Conservation (phyloP, 2,797 vertebrate species). For the Aratinga solstitialis region DNA sequence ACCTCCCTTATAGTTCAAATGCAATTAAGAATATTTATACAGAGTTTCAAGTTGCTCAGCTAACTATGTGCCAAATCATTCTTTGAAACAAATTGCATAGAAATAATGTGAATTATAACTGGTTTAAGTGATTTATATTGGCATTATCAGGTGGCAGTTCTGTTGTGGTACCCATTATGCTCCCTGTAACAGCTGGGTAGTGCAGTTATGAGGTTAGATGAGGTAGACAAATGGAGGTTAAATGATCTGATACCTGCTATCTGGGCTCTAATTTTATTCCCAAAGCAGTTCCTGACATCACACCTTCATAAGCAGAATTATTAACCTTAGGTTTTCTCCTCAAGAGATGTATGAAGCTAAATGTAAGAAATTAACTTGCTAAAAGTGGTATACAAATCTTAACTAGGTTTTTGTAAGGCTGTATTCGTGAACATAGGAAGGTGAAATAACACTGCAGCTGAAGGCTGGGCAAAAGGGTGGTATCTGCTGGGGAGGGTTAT, state of each 20-base stretch:
- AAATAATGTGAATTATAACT: neutral
- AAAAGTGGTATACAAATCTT: fast-evolving
- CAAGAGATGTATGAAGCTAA: neutral
- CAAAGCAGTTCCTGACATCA: neutral
- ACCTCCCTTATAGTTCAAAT: neutral
- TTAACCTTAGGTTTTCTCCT: neutral
- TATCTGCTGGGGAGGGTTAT: neutral
- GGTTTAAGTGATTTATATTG: neutral
- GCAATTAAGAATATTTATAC: neutral
- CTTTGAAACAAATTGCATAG: neutral
- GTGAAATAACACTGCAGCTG: fast-evolving
- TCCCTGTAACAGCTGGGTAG: fast-evolving
- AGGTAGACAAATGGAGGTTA: neutral
- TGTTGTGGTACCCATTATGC: fast-evolving
- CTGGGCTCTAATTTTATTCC: neutral
- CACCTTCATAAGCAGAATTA: neutral
- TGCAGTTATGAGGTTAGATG: neutral
- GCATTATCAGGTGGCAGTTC: neutral
- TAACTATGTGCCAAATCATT: fast-evolving
- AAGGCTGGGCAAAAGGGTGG: fast-evolving
- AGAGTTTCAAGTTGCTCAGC: neutral
- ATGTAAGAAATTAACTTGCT: fast-evolving
- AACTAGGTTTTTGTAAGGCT: neutral
- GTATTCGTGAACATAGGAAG: neutral
- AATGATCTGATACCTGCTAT: neutral